Evolutionary conservation across 2,797 vertebrate genomes (phyloP).

Genomic region (Coreius guichenoti): DNA sequence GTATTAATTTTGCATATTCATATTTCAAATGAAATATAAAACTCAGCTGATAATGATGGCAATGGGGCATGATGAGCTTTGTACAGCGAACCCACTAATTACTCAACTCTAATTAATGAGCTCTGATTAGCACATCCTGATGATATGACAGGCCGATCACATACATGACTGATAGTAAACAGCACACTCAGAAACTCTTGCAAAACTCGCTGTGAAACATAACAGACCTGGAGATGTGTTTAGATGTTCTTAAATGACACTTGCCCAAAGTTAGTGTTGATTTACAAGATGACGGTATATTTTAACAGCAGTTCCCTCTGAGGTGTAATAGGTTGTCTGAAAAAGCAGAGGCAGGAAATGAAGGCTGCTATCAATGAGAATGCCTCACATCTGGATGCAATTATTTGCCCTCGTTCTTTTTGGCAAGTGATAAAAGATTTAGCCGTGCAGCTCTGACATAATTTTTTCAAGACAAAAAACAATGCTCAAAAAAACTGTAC

Average conservation of each 20-base stretch:
- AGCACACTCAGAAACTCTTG: constrained; percentile 22
- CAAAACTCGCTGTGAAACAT: constrained; percentile 31
- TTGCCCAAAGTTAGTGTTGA: constrained; percentile 83
- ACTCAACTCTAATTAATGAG: constrained; percentile 25
- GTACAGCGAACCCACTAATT: constrained; percentile 8
- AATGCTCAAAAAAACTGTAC: constrained; percentile 66
- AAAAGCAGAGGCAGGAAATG: constrained; percentile 99
- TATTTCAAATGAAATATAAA: constrained; percentile 3
- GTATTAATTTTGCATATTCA: background rate
- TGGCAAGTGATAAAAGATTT: constrained; percentile 99
- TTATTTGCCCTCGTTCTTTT: constrained; percentile 89
- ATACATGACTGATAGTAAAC: constrained; percentile 34
- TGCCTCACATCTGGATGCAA: constrained; percentile 96
- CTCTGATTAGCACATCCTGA: constrained; percentile 39
- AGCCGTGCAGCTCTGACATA: constrained; percentile 81
- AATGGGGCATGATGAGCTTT: constrained; percentile 6
- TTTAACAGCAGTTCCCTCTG: constrained; percentile 88
- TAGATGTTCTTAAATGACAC: constrained; percentile 73
- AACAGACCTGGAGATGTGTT: constrained; percentile 51
- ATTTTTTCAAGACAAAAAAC: constrained; percentile 82
- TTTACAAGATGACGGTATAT: constrained; percentile 86
- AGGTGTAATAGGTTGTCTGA: constrained; percentile 97
- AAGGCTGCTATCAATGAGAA: constrained; percentile 95
- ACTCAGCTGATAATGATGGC: constrained; percentile 13
- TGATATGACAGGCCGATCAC: constrained; percentile 16